Conservation (phyloP, 1,140 invertebrate species). For the Eubasilissa regina region DNA sequence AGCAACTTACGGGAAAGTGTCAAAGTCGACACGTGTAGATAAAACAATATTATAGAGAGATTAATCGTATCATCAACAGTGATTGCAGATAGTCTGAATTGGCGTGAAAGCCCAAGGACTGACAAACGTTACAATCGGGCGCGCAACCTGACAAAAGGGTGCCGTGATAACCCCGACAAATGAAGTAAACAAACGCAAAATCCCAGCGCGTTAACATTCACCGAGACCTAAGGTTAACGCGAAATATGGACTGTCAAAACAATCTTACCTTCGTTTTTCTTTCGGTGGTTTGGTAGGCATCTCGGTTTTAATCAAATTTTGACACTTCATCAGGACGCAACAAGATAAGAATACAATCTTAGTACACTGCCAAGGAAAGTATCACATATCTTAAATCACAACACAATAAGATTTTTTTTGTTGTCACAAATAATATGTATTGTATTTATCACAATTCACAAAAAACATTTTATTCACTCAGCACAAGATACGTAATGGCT, state of each 20-base stretch:
- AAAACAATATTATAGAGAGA: not conserved
- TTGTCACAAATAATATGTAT: conserved; percentile 31
- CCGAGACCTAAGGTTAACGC: not conserved
- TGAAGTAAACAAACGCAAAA: conserved; percentile 37
- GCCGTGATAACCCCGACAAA: conserved; percentile 13
- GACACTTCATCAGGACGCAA: conserved; percentile 67
- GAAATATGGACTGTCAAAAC: conserved; percentile 17
- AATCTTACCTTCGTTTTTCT: conserved; percentile 68
- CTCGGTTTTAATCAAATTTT: conserved; percentile 65
- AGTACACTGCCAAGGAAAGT: conserved; percentile 73
- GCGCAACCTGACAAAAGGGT: conserved; percentile 27
- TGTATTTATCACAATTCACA: conserved; percentile 47
- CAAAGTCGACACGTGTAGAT: not conserved
- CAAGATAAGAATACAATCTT: conserved; percentile 71
- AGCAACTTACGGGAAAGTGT: not conserved
- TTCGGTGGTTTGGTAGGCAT: conserved; percentile 69
- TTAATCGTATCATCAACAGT: not conserved
- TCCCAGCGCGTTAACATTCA: not conserved
- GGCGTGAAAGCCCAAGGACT: conserved; percentile 46
- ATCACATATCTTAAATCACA: conserved; percentile 66
- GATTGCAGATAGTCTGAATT: not conserved
- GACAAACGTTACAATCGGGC: conserved; percentile 38
- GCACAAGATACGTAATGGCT: conserved; percentile 48
- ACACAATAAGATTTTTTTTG: conserved; percentile 25
- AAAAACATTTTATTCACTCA: conserved; percentile 50